Evolutionary conservation across 2,797 vertebrate species (phyloP), one percentile per base, ranked within the genome.

Genomic region (Adrianichthys oophorus): DNA sequence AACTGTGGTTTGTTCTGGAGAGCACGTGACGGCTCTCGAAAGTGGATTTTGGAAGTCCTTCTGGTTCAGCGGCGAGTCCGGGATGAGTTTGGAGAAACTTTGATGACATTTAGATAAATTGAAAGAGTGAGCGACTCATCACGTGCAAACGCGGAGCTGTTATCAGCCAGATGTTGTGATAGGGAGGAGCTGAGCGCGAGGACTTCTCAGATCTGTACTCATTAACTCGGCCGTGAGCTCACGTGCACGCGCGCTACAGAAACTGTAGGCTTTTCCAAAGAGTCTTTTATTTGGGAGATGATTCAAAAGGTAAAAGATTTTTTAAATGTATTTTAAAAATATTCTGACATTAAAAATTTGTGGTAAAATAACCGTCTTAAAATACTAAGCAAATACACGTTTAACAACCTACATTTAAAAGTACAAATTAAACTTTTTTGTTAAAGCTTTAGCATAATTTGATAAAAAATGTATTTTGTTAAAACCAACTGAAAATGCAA

Each of bases 131-230:
- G 52, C 47, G 41, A 13, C 59, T 70, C 62, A 55, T 68, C 49
- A n/a, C 59, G 54, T 56, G 67, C 69, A 78, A 83, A 79, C 68
- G 78, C 15, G 46, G 5, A 1, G 61, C 47, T 49, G 59, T 41
- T 75, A 57, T 79, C 71, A 48, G 48, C 47, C 76, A 61, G 68
- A 76, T 74, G 58, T 23, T 59, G 8, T 3, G 45, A 56, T n/a
- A 13, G 37, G 51, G 15, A 32, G 4, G 6, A 12, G 43, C 59
- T 45, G 15, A 4, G 37, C 46, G 51, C 14, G 45, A 40, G 21
- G 18, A 5, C 41, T 41, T 7, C 14, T 41, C 42, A 24, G 43
- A 12, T 46, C n/a, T 12, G 43, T 45, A 10, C 43, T 10, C 44
- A 46, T 46, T 19, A 19, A 13, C 44, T 14, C 18, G 13, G 18